Evolutionary conservation across 2,113 vertebrate genomes (phyloP).

Genomic region (Grantiella picta): DNA sequence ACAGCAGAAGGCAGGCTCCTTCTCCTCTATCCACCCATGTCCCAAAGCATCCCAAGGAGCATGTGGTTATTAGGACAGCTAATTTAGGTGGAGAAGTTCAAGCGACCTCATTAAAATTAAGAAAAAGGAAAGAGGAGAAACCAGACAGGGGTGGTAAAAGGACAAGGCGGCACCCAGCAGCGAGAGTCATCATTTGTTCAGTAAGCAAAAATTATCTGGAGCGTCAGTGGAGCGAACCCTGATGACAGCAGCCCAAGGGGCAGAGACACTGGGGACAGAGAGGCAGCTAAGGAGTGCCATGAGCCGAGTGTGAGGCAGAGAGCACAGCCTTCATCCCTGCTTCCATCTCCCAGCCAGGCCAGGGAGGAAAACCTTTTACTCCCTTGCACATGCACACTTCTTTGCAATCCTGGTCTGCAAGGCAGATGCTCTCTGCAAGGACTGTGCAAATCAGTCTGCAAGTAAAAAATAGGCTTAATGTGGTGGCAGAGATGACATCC

Average conservation of each 20-base stretch:
- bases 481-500: not conserved
- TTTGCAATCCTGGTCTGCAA: not conserved
- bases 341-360: not conserved
- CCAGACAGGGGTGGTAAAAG: not conserved
- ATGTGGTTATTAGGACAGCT: slow-evolving; percentile 17
- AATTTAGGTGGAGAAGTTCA: slow-evolving; percentile 19
- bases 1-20: not conserved
- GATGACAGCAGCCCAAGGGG: not conserved
- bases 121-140: not conserved
- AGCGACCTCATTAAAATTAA: not conserved
- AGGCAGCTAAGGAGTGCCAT: accelerated
- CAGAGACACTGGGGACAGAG: accelerated
- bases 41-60: not conserved
- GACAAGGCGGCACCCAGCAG: not conserved
- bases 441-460: not conserved
- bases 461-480: not conserved
- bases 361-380: not conserved
- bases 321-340: not conserved
- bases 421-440: not conserved
- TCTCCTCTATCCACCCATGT: not conserved
- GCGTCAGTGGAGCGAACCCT: not conserved
- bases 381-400: accelerated
- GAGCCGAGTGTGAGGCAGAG: not conserved
- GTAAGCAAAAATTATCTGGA: not conserved
- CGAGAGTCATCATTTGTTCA: not conserved